A percentile compares a stretch with the other conserved stretches of the same genome.
Conservation (phyloP, 2,113 vertebrate genomes). For the Cyphomyrus discorhynchus region DNA sequence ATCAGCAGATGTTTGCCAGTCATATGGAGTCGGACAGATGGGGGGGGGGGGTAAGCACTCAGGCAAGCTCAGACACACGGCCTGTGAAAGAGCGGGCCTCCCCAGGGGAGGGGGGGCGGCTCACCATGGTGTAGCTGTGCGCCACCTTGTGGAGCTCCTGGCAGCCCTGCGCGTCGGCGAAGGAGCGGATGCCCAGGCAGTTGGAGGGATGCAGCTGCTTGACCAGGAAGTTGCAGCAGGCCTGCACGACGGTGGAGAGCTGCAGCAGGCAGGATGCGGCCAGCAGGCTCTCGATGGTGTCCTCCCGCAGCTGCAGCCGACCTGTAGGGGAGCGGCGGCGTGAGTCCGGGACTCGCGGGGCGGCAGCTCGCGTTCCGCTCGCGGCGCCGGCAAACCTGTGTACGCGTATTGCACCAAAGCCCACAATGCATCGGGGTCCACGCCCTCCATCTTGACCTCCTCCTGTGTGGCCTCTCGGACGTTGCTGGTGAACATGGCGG, state of each 20-base stretch:
- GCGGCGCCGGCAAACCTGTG: slow-evolving; percentile 59
- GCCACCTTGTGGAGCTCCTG: slow-evolving; percentile 89
- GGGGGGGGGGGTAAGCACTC: neutral
- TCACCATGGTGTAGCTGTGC: slow-evolving; percentile 94
- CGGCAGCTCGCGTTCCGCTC: neutral
- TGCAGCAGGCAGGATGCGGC: slow-evolving; percentile 93
- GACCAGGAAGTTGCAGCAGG: slow-evolving; percentile 91
- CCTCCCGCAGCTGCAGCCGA: slow-evolving; percentile 89
- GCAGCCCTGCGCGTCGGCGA: slow-evolving; percentile 92
- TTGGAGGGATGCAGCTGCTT: slow-evolving; percentile 98
- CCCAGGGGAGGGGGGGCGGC: slow-evolving; percentile 28
- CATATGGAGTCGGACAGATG: neutral
- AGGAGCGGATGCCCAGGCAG: slow-evolving; percentile 93
- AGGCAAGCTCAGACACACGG: neutral
- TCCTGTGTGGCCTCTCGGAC: slow-evolving; percentile 94
- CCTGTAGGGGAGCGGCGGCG: slow-evolving; percentile 55
- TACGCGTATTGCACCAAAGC: slow-evolving; percentile 94
- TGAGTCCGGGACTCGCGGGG: neutral
- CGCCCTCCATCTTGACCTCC: slow-evolving; percentile 96
- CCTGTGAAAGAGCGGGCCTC: neutral
- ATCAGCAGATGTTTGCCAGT: neutral
- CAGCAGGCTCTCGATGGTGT: slow-evolving; percentile 90
- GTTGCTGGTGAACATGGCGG: slow-evolving; percentile 97
- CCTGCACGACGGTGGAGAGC: slow-evolving; percentile 89
- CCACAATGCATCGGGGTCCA: slow-evolving; percentile 94